phyloP scores from a whole-genome alignment of 2,797 vertebrate species.

The Pyrocephalus nanus region DNA sequence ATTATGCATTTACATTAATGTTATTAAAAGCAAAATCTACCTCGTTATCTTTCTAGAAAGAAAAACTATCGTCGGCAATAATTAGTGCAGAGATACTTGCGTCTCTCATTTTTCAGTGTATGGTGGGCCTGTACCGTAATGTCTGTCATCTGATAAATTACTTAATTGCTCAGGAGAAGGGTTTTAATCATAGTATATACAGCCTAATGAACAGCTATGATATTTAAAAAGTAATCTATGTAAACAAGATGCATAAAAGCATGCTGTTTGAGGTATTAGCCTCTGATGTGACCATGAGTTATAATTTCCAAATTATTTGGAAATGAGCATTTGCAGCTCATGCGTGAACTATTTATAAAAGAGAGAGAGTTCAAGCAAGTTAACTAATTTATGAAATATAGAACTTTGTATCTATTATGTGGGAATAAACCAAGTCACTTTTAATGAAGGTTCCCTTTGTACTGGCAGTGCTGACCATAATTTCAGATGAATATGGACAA shows the following conservation, averaged over 20 bases:
- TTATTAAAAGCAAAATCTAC: not conserved
- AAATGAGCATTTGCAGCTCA: not conserved
- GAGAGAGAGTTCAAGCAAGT: not conserved
- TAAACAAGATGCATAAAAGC: not conserved
- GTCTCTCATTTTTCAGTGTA: not conserved
- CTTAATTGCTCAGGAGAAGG: not conserved
- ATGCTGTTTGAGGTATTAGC: not conserved
- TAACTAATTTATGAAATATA: not conserved
- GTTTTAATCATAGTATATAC: not conserved
- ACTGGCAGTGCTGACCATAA: rapidly evolving
- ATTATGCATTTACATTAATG: not conserved
- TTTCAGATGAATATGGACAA: not conserved
- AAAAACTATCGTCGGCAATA: not conserved
- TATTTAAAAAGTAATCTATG: not conserved
- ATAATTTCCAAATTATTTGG: not conserved
- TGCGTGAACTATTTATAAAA: not conserved
- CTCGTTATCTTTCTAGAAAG: not conserved
- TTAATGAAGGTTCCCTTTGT: not conserved
- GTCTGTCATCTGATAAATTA: not conserved
- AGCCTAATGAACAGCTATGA: not conserved
- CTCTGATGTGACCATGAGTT: not conserved
- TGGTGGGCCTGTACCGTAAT: not conserved
- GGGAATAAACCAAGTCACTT: not conserved
- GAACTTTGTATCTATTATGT: not conserved
- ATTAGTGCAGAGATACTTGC: not conserved